Evolutionary conservation across 2,113 vertebrate species (phyloP).

Genomic region (Anser brachyrhynchus): DNA sequence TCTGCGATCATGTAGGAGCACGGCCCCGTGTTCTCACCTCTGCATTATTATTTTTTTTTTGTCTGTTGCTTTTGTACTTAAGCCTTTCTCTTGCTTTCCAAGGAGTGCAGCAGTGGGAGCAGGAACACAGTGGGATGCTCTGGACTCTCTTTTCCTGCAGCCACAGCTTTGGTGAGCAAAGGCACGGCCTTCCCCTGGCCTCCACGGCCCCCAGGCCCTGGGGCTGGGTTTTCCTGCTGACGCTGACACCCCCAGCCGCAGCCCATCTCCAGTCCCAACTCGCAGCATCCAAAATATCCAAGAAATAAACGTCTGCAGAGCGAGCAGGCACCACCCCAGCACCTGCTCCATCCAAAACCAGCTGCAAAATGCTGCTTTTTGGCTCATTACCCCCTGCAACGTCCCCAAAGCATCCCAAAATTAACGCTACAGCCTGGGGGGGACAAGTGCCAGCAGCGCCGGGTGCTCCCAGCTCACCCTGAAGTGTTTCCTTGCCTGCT

Average conservation of each 20-base stretch:
- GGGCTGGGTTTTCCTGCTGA: background rate
- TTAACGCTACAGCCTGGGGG: accelerated
- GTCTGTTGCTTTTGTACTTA: background rate
- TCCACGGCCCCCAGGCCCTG: accelerated
- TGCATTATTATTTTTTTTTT: background rate
- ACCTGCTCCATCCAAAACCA: background rate
- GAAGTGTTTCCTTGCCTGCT: accelerated
- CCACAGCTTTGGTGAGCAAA: background rate
- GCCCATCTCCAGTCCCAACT: background rate
- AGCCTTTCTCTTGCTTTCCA: background rate
- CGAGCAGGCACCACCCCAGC: background rate
- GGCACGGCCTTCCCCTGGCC: background rate
- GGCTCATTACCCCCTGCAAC: accelerated
- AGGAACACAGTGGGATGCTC: background rate
- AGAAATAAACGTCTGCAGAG: background rate
- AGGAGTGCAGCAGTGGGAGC: accelerated
- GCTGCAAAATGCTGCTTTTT: background rate
- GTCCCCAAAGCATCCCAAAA: background rate
- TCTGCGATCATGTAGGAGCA: background rate
- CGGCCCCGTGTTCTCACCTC: background rate
- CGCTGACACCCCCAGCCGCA: background rate
- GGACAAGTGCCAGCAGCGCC: accelerated
- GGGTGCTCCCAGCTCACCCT: background rate
- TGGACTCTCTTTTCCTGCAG: background rate
- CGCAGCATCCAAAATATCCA: background rate